Conservation (phyloP, 2,888 invertebrate genomes). For the Hydriomena furcata region DNA sequence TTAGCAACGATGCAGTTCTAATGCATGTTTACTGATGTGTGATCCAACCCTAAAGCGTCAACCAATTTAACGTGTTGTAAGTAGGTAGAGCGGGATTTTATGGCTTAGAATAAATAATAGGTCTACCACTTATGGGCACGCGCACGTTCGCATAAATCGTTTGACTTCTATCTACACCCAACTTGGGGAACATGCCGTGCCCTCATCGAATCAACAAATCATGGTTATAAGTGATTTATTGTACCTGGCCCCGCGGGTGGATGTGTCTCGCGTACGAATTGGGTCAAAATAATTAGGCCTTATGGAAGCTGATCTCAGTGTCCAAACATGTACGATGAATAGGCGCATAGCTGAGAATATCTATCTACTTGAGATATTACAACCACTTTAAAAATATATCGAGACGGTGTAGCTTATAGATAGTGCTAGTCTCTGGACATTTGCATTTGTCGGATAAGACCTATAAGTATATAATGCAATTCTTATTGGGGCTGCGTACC, state of each 20-base stretch:
- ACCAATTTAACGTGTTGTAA: slow-evolving; percentile 59
- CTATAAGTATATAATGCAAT: too few species aligned
- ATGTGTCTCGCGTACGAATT: slow-evolving; percentile 32
- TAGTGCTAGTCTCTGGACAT: too few species aligned
- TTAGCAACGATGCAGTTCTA: background rate
- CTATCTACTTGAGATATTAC: slow-evolving; percentile 2
- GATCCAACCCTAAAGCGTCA: slow-evolving; percentile 56
- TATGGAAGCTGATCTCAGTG: slow-evolving; percentile 35
- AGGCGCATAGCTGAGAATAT: slow-evolving; percentile 24
- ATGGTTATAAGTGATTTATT: slow-evolving; percentile 38
- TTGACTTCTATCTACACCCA: slow-evolving; percentile 59
- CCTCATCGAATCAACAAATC: slow-evolving; percentile 38
- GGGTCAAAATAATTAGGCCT: slow-evolving; percentile 37
- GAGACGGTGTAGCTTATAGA: slow-evolving; percentile 10
- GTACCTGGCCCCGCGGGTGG: slow-evolving; percentile 30
- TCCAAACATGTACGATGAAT: slow-evolving; percentile 28
- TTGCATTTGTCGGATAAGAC: too few species aligned
- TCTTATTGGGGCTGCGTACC: too few species aligned
- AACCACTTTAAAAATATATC: slow-evolving; percentile 1
- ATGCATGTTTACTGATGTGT: background rate
- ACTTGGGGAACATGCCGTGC: slow-evolving; percentile 24
- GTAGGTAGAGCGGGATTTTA: slow-evolving; percentile 12
- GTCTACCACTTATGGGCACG: slow-evolving; percentile 35
- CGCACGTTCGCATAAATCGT: slow-evolving; percentile 65
- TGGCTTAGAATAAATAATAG: slow-evolving; percentile 14